A percentile compares a stretch with the other conserved stretches of the same genome.
phyloP scores from a whole-genome alignment of 2,113 vertebrate species.

The Gambusia holbrooki region DNA sequence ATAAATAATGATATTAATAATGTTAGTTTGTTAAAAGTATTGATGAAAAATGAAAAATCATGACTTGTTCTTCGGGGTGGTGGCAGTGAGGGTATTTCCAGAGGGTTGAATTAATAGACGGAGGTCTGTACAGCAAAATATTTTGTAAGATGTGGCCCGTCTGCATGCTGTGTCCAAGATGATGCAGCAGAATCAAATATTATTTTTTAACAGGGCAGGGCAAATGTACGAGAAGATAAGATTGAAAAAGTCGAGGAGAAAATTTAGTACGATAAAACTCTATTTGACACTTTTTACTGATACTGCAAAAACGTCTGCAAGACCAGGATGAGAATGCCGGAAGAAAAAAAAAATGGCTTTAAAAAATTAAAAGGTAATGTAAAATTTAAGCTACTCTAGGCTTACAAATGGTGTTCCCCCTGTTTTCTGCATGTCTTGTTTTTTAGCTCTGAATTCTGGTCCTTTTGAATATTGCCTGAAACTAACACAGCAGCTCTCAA shows the following conservation, averaged over 20 bases:
- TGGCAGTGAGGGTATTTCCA: background rate
- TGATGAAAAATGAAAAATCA: background rate
- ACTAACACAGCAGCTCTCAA: conserved; percentile 1
- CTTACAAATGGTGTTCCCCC: background rate
- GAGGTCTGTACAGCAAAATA: background rate
- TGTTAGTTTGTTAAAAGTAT: background rate
- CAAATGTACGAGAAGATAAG: background rate
- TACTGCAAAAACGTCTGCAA: background rate
- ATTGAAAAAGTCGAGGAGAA: background rate
- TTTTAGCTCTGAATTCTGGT: conserved; percentile 17
- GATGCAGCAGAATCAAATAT: background rate
- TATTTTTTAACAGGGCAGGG: background rate
- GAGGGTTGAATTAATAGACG: background rate
- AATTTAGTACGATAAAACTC: background rate
- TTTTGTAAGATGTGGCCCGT: background rate
- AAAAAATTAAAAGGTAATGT: conserved; percentile 13
- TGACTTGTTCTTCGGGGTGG: background rate
- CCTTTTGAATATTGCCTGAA: background rate
- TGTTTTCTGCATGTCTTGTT: conserved; percentile 11
- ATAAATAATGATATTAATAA: too few relatives aligned
- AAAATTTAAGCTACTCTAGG: conserved; percentile 6
- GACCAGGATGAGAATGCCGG: background rate
- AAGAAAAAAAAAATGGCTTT: background rate
- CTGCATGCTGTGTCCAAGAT: background rate
- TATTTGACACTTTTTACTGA: background rate